phyloP scores from a whole-genome alignment of 2,888 invertebrate species.

The Lepidochrysops patricia region DNA sequence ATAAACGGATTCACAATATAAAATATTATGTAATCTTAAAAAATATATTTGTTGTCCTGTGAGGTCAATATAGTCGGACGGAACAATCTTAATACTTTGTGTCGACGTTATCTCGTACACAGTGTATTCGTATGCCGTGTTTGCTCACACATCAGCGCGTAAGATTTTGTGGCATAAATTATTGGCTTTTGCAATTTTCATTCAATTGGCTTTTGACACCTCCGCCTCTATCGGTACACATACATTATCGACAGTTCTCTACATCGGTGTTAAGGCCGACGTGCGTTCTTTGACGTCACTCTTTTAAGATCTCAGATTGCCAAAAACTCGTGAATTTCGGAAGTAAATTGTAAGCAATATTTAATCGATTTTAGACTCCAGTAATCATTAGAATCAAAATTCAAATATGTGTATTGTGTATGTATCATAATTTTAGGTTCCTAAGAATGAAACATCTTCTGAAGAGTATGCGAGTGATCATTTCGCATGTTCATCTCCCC shows the following conservation, averaged over 20 bases:
- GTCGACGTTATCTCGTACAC: slow-evolving; percentile 12
- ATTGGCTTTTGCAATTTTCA: slow-evolving; percentile 52
- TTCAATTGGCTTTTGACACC: slow-evolving; percentile 51
- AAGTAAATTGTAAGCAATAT: background rate
- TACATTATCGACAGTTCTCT: slow-evolving; percentile 1
- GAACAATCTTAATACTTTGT: background rate
- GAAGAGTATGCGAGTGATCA: background rate
- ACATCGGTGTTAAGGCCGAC: slow-evolving; percentile 4
- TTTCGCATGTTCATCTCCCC: background rate
- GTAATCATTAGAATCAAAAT: background rate
- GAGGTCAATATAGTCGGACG: background rate
- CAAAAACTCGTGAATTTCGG: background rate
- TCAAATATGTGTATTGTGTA: background rate
- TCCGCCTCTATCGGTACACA: slow-evolving; percentile 21
- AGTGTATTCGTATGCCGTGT: slow-evolving; percentile 26
- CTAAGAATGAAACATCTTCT: background rate
- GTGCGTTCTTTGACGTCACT: background rate
- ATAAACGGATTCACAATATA: too few species aligned
- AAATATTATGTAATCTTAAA: too few species aligned
- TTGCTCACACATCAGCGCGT: slow-evolving; percentile 29
- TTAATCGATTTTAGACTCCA: background rate
- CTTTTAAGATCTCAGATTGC: slow-evolving; percentile 8
- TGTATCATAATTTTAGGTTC: slow-evolving; percentile 3
- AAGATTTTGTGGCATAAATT: slow-evolving; percentile 22
- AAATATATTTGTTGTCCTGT: background rate